Evolutionary conservation across 2,113 vertebrate species (phyloP).

Genomic region (Oenanthe oenanthe): DNA sequence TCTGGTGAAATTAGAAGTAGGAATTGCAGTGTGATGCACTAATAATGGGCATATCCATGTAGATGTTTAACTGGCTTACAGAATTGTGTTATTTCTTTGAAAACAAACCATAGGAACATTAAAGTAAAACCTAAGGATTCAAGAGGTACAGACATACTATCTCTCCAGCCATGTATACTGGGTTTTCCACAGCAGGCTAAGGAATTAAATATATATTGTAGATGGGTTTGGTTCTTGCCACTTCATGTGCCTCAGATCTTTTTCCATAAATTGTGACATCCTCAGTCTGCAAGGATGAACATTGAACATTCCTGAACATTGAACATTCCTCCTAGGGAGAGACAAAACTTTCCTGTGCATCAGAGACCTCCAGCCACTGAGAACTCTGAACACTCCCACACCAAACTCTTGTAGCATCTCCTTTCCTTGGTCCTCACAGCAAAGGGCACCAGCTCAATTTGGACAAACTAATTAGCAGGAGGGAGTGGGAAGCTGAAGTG

Average conservation of each 20-base stretch:
- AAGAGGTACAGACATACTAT: background rate
- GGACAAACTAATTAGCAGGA: background rate
- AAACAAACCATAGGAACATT: background rate
- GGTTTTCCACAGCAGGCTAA: background rate
- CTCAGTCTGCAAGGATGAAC: background rate
- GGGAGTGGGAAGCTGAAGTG: background rate
- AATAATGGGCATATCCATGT: background rate
- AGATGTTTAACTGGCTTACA: background rate
- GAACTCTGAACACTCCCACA: background rate
- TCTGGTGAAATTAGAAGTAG: background rate
- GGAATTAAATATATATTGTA: background rate
- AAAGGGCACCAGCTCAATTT: background rate
- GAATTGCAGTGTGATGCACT: background rate
- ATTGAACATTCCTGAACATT: background rate
- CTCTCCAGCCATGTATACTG: background rate
- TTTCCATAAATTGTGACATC: background rate
- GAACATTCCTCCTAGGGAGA: background rate
- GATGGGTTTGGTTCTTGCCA: background rate
- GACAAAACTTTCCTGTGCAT: fast-evolving
- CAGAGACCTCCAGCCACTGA: background rate
- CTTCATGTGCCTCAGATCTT: background rate
- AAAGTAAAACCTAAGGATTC: background rate
- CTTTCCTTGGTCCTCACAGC: background rate
- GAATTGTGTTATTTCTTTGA: background rate
- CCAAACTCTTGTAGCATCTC: background rate